Percentiles rank a stretch among this genome's conserved stretches.
These are phyloP conservation scores for Microtus richardsoni DNA, from an alignment of 2,113 vertebrate species.

Conservation along the genomic window DNA sequence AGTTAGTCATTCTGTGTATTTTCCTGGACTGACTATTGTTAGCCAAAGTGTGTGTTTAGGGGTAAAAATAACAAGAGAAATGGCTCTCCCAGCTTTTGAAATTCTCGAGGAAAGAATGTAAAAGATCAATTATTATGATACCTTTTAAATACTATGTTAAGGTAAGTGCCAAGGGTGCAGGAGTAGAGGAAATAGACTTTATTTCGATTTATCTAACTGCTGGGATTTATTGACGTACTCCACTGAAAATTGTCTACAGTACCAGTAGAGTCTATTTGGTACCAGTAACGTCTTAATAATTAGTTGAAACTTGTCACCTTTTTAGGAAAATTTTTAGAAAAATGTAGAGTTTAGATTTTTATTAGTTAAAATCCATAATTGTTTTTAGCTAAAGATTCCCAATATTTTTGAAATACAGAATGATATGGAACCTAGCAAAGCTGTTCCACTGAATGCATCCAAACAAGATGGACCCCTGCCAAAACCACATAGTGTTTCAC, in stretches of 20 bases:
- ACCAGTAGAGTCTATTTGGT: not conserved
- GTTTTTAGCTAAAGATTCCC: constrained; percentile 63
- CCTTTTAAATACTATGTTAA: constrained; percentile 6
- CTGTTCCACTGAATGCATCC: constrained; percentile 89
- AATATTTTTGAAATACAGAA: constrained; percentile 88
- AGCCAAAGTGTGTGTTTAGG: constrained; percentile 23
- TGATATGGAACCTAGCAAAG: constrained; percentile 92
- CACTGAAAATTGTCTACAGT: constrained; percentile 15
- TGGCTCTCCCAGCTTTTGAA: constrained; percentile 20
- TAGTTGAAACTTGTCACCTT: constrained; percentile 28
- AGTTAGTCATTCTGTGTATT: not conserved
- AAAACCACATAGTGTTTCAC: constrained; percentile 87
- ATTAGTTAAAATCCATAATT: constrained; percentile 48
- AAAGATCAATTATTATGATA: constrained; percentile 22
- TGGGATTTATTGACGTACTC: not conserved
- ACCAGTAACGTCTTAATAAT: not conserved
- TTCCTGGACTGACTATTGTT: constrained; percentile 12
- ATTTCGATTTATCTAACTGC: not conserved
- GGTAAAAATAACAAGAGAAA: constrained; percentile 44
- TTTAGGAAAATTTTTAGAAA: constrained; percentile 48
- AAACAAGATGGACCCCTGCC: constrained; percentile 90
- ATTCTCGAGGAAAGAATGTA: constrained; percentile 47
- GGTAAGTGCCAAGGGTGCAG: constrained; percentile 50
- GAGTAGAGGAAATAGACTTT: constrained; percentile 22
- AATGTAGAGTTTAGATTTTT: constrained; percentile 15